Evolutionary conservation across 2,797 vertebrate genomes (phyloP), one percentile per base, ranked within the genome.

Genomic region (Tragelaphus eurycerus): DNA sequence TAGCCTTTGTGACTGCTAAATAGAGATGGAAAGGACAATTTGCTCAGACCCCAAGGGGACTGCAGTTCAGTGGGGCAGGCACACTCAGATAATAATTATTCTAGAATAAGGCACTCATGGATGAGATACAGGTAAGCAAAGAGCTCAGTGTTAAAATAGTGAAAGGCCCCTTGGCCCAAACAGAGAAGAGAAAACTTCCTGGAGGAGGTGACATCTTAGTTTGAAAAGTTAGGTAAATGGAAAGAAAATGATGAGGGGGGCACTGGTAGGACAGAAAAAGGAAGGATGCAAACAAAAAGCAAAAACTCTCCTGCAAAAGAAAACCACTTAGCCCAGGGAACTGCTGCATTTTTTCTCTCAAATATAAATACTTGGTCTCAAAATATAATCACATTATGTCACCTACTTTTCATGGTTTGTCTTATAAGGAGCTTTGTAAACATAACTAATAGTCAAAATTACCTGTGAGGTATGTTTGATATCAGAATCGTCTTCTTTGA

Each of bases 401-500:
- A 25, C 29, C 29, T 50, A 55, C 34, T 92, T 94, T 89, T 89
- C 79, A 59, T 13, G 12, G 19, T 52, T 92, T 89, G 54, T 50
- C 55, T 85, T 74, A 54, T 50, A 84, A 93, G 54, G 46, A 62
- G n/a, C 59, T 92, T 81, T 84, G 29, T 71, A 95, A 96, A 96
- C 31, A 62, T 48, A 92, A 55, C 64, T 31, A 78, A 74, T 67
- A 89, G 81, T 90, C 54, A 86, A 59, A 97, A 67, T 79, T 60
- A 96, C 67, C 92, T 86, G 38, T 3, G 64, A 46, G 14, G 48
- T 48, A 71, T 81, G 54, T 93, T 95, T 89, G 52, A 95, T 88
- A 92, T 96, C 57, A 82, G 79, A 89, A 54, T 91, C 19, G 16
- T 89, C 48, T 8, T 79, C 54, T 83, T 78, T 92, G 81, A 55